Base-by-base conservation (phyloP, 2,113 vertebrate species). In the Recurvirostra avosetta region DNA sequence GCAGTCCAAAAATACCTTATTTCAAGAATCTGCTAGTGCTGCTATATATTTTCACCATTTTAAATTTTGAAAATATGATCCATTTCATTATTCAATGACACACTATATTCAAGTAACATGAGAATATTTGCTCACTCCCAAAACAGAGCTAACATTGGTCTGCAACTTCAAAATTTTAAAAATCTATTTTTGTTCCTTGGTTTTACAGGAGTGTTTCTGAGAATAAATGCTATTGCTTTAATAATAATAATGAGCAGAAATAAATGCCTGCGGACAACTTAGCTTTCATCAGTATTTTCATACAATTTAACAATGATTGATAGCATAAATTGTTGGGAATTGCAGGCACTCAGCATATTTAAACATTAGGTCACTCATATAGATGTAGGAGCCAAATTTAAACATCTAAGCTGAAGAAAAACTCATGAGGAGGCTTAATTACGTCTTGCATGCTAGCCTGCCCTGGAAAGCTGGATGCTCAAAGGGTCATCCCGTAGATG, bases 251-350 rank as follows among this genome's bases (percentile, higher is more conserved):
- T 10, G n/a, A 87, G 36, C 47, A 88, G 68, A 91, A 94, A 72
- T 40, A 80, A 93, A 79, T 58, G 67, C 38, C 74, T 55, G 15
- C 5, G 9, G 71, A 75, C 45, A 83, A 45, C 85, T 45, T 66
- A 27, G 20, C n/a, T 92, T 93, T 80, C 67, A 76, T 90, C 67
- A 93, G 85, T 86, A 50, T 94, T 94, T 95, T 94, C 45, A 6
- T 76, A 65, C 75, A 93, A 73, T 70, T 83, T 88, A 93, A 95
- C 0, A 1, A 92, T 93, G 88, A 96, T 62, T 93, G 92, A 93
- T 94, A 86, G 53, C 36, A 52, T 40, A 80, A 90, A 92, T 88
- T 94, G 50, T 45, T 90, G 75, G 59, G 63, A 93, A 88, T 80
- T 86, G 86, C 68, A 90, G 72, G 52, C 45, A 83, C 43, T 86